These are phyloP conservation scores for Anodontia alba DNA, from an alignment of 2,888 invertebrate genomes.

Conservation along the genomic window DNA sequence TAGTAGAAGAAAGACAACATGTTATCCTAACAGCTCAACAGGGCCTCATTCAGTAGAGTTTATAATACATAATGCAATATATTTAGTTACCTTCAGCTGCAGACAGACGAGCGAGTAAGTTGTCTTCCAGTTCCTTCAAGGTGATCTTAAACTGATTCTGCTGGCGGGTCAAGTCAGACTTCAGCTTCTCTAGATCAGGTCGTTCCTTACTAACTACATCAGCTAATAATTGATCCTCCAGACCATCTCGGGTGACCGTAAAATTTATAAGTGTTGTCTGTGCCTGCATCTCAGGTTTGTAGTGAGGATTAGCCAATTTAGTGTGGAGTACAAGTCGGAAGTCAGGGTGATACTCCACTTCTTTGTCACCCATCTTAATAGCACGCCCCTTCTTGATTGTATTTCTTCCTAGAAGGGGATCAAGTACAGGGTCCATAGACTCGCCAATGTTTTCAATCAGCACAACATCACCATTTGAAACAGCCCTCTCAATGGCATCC, in stretches of 20 bases:
- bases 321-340: slow-evolving; percentile 96
- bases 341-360: slow-evolving; percentile 95
- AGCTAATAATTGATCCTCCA: slow-evolving; percentile 97
- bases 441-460: slow-evolving; percentile 97
- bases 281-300: slow-evolving; percentile 99
- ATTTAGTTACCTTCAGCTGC: slow-evolving; percentile 90
- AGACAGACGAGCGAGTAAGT: slow-evolving; percentile 94
- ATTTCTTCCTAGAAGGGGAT: slow-evolving; percentile 95
- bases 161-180: slow-evolving; percentile 97
- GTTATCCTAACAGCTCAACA: too few relatives aligned
- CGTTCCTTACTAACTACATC: slow-evolving; percentile 98
- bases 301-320: slow-evolving; percentile 98
- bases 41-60: too few relatives aligned
- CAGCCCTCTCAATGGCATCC: slow-evolving; percentile 92
- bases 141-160: slow-evolving; percentile 99
- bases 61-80: too few relatives aligned
- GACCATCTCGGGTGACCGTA: slow-evolving; percentile 97
- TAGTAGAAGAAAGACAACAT: too few relatives aligned
- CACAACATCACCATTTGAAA: slow-evolving; percentile 92
- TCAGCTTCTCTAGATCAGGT: slow-evolving; percentile 97
- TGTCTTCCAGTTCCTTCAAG: slow-evolving; percentile 96
- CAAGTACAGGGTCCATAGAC: slow-evolving; percentile 95
- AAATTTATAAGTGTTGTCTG: slow-evolving; percentile 98
- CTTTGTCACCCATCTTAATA: slow-evolving; percentile 98
- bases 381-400: slow-evolving; percentile 97